Evolutionary conservation across 2,888 invertebrate genomes (phyloP), one percentile per base, ranked within the genome.

Genomic region (Agonopterix arenella): DNA sequence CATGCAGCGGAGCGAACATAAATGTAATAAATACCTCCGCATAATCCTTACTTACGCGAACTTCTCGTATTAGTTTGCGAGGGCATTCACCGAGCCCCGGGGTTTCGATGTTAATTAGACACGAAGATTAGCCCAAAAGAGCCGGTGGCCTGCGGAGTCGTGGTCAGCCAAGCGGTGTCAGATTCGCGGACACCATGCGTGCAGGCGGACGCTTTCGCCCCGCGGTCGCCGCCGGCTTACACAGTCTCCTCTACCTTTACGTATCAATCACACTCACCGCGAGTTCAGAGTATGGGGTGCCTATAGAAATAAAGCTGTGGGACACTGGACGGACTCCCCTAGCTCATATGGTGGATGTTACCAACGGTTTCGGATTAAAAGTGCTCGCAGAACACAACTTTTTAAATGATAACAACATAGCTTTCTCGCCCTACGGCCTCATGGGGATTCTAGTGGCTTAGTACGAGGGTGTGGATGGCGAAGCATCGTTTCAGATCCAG

Each of bases 401-500:
- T 76, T 88, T 92, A 63, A 94, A 94, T 76, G 92, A 92, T 46
- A 93, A 94, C 71, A 96, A 96, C 76, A 93, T 96, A 49, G 96
- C 95, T 4, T 93, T 96, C 70, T 96, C 96, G 0, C 96, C 96
- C 8, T 95, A 96, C 57, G 96, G 96, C 2, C 85, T 95, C 52
- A 92, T 93, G 67, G 95, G 95, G 61, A 95, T 96, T 28, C 80
- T 96, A 61, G 91, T 95, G 50, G 95, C 96, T 2, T 82, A 96
- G 11, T 94, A 92, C 71, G 96, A 96, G 76, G 96, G 96, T 36
- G 91, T 95, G 0, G 90, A 92, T 45, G 95, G 95, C 8, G 91
- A 92, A 56, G 93, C 95, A 44, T 92, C 92, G 18, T 89, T 90
- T 48, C 95, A 96, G 83, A 92, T 96, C 53, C 91, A 92, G 56